Base-by-base conservation (phyloP, 1,140 invertebrate genomes). In the Drosophila nebulosa region DNA sequence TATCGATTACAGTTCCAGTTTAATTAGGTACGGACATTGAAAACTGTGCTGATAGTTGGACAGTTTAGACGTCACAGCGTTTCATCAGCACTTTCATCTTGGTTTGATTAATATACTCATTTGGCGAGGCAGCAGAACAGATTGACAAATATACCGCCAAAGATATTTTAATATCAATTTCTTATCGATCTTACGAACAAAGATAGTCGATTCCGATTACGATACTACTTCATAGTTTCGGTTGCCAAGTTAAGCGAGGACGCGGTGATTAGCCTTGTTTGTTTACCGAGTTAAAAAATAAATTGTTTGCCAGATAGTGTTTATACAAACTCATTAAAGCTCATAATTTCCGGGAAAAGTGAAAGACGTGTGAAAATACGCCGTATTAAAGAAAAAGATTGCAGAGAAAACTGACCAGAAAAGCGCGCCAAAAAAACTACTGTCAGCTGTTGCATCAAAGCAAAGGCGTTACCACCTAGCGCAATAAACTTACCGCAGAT, bases 351-450 rank as follows among this genome's bases (percentile, higher is more conserved):
- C 39, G 2, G 2, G 3, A 21, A 21, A 46, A 18, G 18, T 21
- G 18, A 0, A 10, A 21, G 1, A 46, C 6, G 9, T 2, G 9
- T 3, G 18, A 46, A 10, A 46, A 10, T 21, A 21, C 2, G 12
- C 2, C 9, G 7, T 9, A 10, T 9, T 10, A 7, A 21, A 21
- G 2, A 14, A 10, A 21, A 9, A 3, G 1, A 2, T 46, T 46
- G 16, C 18, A 46, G 39, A 10, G 39, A 46, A 46, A 46, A 46
- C 2, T 21, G 7, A 10, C 16, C 16, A 46, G 39, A 46, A 78
- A 78, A 78, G 52, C 58, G 74, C 74, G 74, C 74, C 58, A 78
- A 78, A 77, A 74, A 1, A 6, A 18, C 52, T 26, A 30, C 36
- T 50, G 66, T 63, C 5, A 21, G 32, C 46, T 86, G 83, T 79